These are phyloP conservation scores for Leptosomus discolor DNA, from an alignment of 2,113 vertebrate species.

Conservation along the genomic window DNA sequence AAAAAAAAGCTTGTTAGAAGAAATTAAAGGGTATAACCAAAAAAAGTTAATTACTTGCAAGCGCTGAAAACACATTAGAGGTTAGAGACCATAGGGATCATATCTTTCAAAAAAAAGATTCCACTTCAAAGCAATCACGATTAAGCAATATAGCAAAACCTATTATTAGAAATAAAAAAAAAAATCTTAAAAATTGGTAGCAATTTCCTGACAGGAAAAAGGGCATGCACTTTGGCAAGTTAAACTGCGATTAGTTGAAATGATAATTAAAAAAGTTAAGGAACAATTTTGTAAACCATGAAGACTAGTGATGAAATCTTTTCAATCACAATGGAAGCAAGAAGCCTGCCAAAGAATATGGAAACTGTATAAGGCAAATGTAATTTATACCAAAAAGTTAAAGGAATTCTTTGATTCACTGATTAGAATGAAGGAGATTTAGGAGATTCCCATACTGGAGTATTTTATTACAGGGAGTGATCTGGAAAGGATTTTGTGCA, in stretches of 20 bases:
- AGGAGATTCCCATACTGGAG: background rate
- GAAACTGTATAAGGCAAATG: background rate
- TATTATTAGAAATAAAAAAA: background rate
- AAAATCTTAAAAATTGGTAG: background rate
- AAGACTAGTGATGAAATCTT: background rate
- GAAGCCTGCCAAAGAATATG: background rate
- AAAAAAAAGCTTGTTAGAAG: background rate
- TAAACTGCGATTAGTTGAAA: background rate
- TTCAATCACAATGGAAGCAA: background rate
- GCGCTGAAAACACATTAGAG: background rate
- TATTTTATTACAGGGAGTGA: background rate
- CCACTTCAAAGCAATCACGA: background rate
- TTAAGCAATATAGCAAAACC: background rate
- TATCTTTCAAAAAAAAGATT: background rate
- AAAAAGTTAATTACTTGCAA: background rate
- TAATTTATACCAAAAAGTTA: background rate
- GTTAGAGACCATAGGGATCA: background rate
- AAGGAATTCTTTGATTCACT: background rate
- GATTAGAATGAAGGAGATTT: background rate
- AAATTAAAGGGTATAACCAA: background rate
- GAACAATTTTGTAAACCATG: background rate
- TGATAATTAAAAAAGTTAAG: background rate
- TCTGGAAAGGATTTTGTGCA: background rate
- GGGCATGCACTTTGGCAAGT: background rate
- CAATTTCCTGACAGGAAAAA: background rate